A percentile compares a stretch with the other conserved stretches of the same genome.
These are phyloP conservation scores for Rhinichthys osculus DNA, from an alignment of 2,797 vertebrate genomes.

Conservation along the genomic window DNA sequence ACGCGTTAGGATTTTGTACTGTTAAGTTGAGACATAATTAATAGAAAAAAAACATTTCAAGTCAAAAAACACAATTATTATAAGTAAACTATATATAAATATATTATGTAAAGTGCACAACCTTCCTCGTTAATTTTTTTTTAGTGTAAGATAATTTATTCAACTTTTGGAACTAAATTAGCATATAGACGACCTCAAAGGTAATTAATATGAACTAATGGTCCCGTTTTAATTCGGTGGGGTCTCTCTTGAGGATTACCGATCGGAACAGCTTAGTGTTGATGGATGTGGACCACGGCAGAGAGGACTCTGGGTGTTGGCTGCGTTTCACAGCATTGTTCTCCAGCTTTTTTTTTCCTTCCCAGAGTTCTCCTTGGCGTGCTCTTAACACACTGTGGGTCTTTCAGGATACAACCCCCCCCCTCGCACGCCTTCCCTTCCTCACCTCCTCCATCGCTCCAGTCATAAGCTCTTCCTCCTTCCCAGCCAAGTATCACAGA, in stretches of 20 bases:
- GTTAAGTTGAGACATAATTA: too few species aligned
- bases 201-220: neutral
- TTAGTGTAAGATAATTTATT: neutral
- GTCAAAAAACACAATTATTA: too few species aligned
- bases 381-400: slow-evolving; percentile 29
- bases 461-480: slow-evolving; percentile 49
- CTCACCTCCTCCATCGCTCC: slow-evolving; percentile 8
- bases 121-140: too few species aligned
- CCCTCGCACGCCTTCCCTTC: slow-evolving; percentile 32
- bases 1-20: too few species aligned
- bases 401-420: slow-evolving; percentile 56
- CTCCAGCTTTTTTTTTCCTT: slow-evolving; percentile 35
- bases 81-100: too few species aligned
- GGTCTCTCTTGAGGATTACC: neutral
- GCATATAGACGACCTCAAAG: neutral
- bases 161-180: neutral
- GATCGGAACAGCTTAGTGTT: slow-evolving; percentile 23
- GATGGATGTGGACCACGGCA: slow-evolving; percentile 39
- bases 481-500: slow-evolving; percentile 34
- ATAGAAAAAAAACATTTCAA: too few species aligned
- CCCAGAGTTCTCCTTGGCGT: slow-evolving; percentile 38
- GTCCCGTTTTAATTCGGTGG: neutral
- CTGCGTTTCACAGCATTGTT: slow-evolving; percentile 64
- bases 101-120: too few species aligned
- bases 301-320: slow-evolving; percentile 58